Evolutionary conservation across 2,113 vertebrate genomes (phyloP).

Genomic region (Odocoileus virginianus): DNA sequence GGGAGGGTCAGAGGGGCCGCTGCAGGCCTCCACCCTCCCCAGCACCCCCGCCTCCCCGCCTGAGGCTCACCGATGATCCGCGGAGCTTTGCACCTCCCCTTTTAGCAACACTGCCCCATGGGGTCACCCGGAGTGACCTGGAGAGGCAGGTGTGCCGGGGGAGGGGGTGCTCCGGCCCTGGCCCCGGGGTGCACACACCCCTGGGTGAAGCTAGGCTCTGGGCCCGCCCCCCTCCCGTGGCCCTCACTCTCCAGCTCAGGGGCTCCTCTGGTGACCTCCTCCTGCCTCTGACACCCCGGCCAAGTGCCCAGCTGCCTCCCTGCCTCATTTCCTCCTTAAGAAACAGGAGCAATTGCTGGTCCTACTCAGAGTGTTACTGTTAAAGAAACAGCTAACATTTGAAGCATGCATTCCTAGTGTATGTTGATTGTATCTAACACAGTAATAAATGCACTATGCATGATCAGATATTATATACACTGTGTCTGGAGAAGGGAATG

Average conservation of each 20-base stretch:
- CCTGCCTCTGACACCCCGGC: not conserved
- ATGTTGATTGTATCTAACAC: not conserved
- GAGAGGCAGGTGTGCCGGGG: not conserved
- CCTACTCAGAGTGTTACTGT: not conserved
- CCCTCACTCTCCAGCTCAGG: fast-evolving
- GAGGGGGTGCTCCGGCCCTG: not conserved
- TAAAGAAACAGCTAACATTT: not conserved
- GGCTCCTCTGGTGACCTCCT: not conserved
- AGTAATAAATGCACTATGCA: not conserved
- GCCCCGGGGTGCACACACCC: not conserved
- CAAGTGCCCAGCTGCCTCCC: fast-evolving
- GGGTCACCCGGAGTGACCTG: conserved; percentile 67
- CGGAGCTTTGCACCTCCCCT: conserved; percentile 72
- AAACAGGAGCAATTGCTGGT: too few species aligned
- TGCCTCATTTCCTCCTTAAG: not conserved
- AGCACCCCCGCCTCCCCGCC: not conserved
- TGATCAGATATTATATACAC: not conserved
- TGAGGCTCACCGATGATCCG: conserved; percentile 37
- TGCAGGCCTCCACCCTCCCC: not conserved
- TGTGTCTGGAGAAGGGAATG: not conserved
- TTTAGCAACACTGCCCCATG: conserved; percentile 55
- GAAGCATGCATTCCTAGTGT: not conserved
- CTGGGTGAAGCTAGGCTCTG: not conserved
- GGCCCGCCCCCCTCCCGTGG: not conserved
- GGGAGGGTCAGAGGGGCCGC: not conserved